These are phyloP conservation scores for Mya arenaria DNA, from an alignment of 1,140 invertebrate genomes.

Conservation along the genomic window DNA sequence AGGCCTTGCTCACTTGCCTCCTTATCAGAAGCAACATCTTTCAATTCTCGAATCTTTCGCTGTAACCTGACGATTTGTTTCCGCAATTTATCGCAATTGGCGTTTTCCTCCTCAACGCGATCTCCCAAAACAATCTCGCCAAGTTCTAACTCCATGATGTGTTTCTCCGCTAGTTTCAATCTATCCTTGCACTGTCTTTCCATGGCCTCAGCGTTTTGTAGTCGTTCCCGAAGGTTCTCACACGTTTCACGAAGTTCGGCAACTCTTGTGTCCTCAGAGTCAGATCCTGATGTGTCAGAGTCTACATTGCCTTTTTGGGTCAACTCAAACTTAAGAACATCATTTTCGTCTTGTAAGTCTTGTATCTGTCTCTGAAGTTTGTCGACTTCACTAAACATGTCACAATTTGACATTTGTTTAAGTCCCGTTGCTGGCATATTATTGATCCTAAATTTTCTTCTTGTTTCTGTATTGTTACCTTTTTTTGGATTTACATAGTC, in stretches of 20 bases:
- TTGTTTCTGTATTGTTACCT: conserved; percentile 17
- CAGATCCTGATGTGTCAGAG: conserved; percentile 49
- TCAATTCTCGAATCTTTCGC: conserved; percentile 69
- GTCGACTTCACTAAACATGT: conserved; percentile 48
- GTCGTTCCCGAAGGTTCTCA: conserved; percentile 70
- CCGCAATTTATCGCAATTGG: conserved; percentile 62
- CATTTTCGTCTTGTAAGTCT: conserved; percentile 64
- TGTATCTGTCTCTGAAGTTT: conserved; percentile 56
- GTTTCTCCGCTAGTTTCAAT: conserved; percentile 72
- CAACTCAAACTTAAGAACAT: conserved; percentile 59
- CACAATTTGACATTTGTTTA: conserved; percentile 5
- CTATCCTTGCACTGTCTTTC: conserved; percentile 72
- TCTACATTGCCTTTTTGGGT: conserved; percentile 53
- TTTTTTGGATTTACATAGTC: conserved; percentile 43
- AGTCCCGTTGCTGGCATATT: conserved; percentile 13
- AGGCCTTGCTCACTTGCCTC: conserved; percentile 71
- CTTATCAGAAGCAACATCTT: conserved; percentile 73
- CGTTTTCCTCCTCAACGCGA: conserved; percentile 63
- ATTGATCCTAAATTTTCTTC: conserved; percentile 13
- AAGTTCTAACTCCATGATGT: conserved; percentile 72
- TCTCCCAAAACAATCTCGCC: conserved; percentile 70
- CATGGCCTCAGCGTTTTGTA: conserved; percentile 65
- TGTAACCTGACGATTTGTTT: conserved; percentile 66
- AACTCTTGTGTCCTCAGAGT: conserved; percentile 61
- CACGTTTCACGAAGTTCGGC: conserved; percentile 69